Percentiles rank a stretch among this genome's conserved stretches.
Evolutionary conservation across 2,113 vertebrate species (phyloP).

Genomic region (Zosterops japonicus): DNA sequence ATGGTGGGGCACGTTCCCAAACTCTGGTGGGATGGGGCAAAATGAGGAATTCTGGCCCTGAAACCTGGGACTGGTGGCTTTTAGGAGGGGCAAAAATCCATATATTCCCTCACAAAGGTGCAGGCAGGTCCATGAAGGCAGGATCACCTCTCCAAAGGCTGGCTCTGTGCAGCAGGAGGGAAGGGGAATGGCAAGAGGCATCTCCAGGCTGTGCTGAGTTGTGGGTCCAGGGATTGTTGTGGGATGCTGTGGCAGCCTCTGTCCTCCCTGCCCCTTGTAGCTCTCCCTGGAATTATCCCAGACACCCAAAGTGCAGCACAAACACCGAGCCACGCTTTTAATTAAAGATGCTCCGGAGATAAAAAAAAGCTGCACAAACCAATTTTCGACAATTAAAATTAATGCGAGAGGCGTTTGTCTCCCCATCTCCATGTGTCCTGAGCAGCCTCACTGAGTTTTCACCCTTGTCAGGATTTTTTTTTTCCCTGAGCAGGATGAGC

Average conservation of each 20-base stretch:
- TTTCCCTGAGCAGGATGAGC: not conserved
- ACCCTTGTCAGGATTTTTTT: fast-evolving
- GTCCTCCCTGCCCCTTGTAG: not conserved
- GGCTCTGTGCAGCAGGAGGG: not conserved
- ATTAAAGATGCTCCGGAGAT: constrained; percentile 34
- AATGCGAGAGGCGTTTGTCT: not conserved
- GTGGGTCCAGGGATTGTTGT: not conserved
- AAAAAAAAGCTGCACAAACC: constrained; percentile 53
- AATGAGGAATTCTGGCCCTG: not conserved
- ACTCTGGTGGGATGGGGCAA: not conserved
- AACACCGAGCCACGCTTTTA: not conserved
- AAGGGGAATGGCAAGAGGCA: not conserved
- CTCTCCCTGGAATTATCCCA: not conserved
- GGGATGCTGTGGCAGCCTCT: not conserved
- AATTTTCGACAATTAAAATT: constrained; percentile 31
- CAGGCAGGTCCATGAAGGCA: not conserved
- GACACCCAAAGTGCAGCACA: not conserved
- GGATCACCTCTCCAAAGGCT: not conserved
- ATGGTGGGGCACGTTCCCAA: not conserved
- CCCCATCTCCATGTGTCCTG: not conserved
- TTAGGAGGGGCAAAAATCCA: not conserved
- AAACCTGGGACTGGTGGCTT: not conserved
- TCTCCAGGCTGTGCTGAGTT: fast-evolving
- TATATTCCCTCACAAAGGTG: fast-evolving
- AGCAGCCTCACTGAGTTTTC: not conserved